Conservation (phyloP, 2,113 vertebrate species). For the Scophthalmus maximus region DNA sequence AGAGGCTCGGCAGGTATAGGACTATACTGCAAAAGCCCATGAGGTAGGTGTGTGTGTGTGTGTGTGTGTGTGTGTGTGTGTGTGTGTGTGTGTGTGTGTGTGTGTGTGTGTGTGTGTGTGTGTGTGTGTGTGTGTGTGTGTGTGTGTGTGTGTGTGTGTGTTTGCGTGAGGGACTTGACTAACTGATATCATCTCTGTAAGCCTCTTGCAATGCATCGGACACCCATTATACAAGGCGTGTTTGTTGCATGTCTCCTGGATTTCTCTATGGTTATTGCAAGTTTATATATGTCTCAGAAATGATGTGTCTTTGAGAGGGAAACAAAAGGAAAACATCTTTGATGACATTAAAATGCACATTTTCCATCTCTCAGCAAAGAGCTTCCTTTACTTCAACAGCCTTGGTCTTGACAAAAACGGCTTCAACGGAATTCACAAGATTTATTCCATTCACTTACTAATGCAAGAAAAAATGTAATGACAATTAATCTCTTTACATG, state of each 20-base stretch:
- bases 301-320: background rate
- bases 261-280: slow-evolving; percentile 30
- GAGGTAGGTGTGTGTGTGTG: too few relatives aligned
- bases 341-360: slow-evolving; percentile 41
- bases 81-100: too few relatives aligned
- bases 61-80: too few relatives aligned
- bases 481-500: slow-evolving; percentile 8
- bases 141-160: slow-evolving; percentile 8
- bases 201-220: slow-evolving; percentile 37
- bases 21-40: slow-evolving; percentile 28
- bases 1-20: slow-evolving; percentile 15
- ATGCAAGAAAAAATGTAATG: slow-evolving; percentile 20
- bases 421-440: slow-evolving; percentile 39
- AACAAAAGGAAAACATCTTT: slow-evolving; percentile 20
- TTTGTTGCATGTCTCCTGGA: slow-evolving; percentile 18
- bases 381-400: slow-evolving; percentile 25
- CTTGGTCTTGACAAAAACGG: slow-evolving; percentile 31
- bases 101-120: too few relatives aligned
- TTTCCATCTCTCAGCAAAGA: slow-evolving; percentile 30
- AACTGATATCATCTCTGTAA: slow-evolving; percentile 48
- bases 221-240: slow-evolving; percentile 30
- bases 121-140: slow-evolving; percentile 7
- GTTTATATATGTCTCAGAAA: slow-evolving; percentile 15
- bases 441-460: slow-evolving; percentile 30
- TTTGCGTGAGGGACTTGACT: slow-evolving; percentile 37